Conservation (phyloP, 37 sponge, comb jelly and placozoan species). For the Tethya wilhelma region DNA sequence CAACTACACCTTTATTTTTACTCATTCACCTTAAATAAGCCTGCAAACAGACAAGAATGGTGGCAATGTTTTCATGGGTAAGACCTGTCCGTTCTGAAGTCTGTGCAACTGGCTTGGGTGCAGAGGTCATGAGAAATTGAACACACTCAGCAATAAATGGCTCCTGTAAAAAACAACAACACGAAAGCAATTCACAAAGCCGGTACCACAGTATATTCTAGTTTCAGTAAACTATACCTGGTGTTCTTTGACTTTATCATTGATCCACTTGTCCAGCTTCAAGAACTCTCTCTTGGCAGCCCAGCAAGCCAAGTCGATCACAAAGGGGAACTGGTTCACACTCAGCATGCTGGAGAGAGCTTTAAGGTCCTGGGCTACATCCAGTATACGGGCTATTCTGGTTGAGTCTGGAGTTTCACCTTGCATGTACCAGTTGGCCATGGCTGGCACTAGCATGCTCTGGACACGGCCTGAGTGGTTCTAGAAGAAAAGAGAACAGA, state of each 20-base stretch:
- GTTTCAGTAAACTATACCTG: slow-evolving; percentile 76
- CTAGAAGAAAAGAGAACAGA: too few species aligned
- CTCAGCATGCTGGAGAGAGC: slow-evolving; percentile 72
- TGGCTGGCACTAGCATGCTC: slow-evolving; percentile 74
- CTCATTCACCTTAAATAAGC: slow-evolving; percentile 16
- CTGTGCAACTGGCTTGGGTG: slow-evolving; percentile 51
- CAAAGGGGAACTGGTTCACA: slow-evolving; percentile 86
- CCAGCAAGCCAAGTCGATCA: slow-evolving; percentile 93
- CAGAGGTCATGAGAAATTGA: slow-evolving; percentile 62
- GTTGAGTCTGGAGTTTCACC: slow-evolving; percentile 78
- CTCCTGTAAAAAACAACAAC: neutral
- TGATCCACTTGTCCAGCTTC: slow-evolving; percentile 97
- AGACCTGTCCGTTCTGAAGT: slow-evolving; percentile 41
- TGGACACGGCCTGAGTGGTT: slow-evolving; percentile 44
- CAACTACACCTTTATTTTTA: neutral
- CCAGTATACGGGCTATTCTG: slow-evolving; percentile 86
- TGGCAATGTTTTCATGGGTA: slow-evolving; percentile 64
- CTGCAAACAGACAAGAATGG: slow-evolving; percentile 70
- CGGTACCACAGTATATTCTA: too few species aligned
- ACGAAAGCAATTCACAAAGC: too few species aligned
- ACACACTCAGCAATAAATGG: slow-evolving; percentile 51
- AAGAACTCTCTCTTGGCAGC: slow-evolving; percentile 92
- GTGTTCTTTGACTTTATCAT: slow-evolving; percentile 85
- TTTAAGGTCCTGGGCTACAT: slow-evolving; percentile 94
- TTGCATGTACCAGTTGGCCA: slow-evolving; percentile 93